phyloP scores from a whole-genome alignment of 2,888 invertebrate species.

The Lasioglossum leucozonium region DNA sequence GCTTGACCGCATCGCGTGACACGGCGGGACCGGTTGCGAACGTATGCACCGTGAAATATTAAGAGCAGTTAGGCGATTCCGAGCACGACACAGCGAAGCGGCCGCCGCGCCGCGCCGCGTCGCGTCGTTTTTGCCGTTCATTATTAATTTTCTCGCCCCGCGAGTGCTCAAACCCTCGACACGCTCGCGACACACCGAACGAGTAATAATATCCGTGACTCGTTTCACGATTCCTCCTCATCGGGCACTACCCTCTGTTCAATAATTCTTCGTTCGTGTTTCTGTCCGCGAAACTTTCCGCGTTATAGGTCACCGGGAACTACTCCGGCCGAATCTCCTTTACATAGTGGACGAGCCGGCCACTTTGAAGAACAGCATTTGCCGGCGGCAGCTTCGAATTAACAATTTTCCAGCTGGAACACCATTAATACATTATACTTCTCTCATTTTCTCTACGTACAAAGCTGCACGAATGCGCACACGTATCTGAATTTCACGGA shows the following conservation, averaged over 20 bases:
- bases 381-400: background rate
- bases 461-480: background rate
- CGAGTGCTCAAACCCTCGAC: conserved; percentile 49
- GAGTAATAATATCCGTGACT: conserved; percentile 24
- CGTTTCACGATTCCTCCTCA: background rate
- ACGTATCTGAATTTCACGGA: background rate
- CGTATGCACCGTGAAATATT: conserved; percentile 74
- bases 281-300: background rate
- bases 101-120: conserved; percentile 35
- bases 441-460: background rate
- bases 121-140: conserved; percentile 63
- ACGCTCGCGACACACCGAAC: conserved; percentile 38
- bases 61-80: conserved; percentile 71
- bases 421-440: background rate
- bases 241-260: background rate
- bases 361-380: background rate
- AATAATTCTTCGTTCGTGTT: conserved; percentile 9
- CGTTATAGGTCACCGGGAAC: background rate
- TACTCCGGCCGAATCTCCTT: background rate
- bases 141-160: conserved; percentile 70
- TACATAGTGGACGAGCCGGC: background rate
- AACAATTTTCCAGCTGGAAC: background rate
- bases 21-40: conserved; percentile 59
- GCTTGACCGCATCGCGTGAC: conserved; percentile 77
- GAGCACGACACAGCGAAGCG: conserved; percentile 68